Conservation (phyloP, 2,797 vertebrate species). For the Thripadectes ignobilis region DNA sequence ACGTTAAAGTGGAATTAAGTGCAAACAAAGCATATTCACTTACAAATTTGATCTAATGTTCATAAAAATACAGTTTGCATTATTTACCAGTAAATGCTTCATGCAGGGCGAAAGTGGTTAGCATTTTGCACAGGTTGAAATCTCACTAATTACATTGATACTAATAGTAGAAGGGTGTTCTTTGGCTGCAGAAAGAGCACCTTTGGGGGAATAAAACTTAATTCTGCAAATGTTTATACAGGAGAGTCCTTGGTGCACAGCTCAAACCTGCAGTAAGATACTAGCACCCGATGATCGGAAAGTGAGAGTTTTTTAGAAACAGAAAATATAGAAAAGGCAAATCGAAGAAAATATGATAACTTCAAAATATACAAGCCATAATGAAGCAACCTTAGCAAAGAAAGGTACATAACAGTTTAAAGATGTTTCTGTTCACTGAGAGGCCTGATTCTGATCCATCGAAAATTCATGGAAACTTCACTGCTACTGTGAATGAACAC, state of each 20-base stretch:
- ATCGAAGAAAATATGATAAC: not conserved
- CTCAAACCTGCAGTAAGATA: not conserved
- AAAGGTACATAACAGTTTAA: not conserved
- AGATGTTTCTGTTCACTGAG: not conserved
- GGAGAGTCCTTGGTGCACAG: not conserved
- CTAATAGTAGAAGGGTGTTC: not conserved
- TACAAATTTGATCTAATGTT: not conserved
- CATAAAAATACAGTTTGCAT: not conserved
- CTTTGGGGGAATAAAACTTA: not conserved
- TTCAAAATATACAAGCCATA: not conserved
- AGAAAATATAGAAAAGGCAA: not conserved
- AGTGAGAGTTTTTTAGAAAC: not conserved
- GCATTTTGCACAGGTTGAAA: not conserved
- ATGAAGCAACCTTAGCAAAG: not conserved
- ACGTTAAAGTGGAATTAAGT: not conserved
- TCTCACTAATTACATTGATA: constrained; percentile 2
- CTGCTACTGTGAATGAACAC: not conserved
- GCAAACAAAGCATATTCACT: not conserved
- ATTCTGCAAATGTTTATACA: not conserved
- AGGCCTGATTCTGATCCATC: not conserved
- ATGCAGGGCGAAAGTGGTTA: not conserved
- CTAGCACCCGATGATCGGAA: not conserved
- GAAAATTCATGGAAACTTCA: not conserved
- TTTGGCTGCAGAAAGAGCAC: not conserved
- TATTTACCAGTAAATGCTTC: not conserved